Base-by-base conservation (phyloP, 2,888 invertebrate species). In the Sesamia inferens region DNA sequence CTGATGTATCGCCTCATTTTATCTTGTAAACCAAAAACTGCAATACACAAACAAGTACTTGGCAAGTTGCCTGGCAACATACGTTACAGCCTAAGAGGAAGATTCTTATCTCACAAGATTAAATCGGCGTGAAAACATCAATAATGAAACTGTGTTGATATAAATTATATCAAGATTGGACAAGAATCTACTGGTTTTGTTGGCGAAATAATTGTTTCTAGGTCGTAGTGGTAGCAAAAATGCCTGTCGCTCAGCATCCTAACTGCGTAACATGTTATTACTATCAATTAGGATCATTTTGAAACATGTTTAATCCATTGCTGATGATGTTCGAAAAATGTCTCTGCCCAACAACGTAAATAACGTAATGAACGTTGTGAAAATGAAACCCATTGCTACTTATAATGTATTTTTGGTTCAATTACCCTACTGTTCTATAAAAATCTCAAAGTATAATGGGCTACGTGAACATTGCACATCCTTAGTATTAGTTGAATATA, bases 81-180 rank as follows among this genome's bases (percentile, higher is more conserved):
- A 39, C 55, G 48, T 13, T 48, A 58, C 57, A 22, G 80, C 84
- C 83, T 80, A 80, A 66, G 44, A 70, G 48, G 24, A 39, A 79
- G 83, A 83, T 83, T 64, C 57, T 70, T 65, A 83, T 74, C 80
- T 24, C 19, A 13, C 47, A 2, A 42, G 79, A 81, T 79, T 79
- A 57, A 13, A 79, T 83, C 74, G 7, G 84, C 54, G 80, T 65
- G 57, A 74, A 83, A 72, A 70, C 75, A 83, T 79, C 74, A 80
- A 83, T 80, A 70, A 68, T 68, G 80, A 63, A 67, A 67, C 66
- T 58, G 47, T 68, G 61, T 55, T 31, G 68, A 54, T 69, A 69
- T 68, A 69, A 83, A 72, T 47, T 57, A 55, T 73, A 79, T 81
- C 84, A 80, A 83, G 80, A 83, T 80, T 14, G 57, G 48, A 54